Base-by-base conservation (phyloP, 1,140 invertebrate genomes). In the Berghia stephanieae region DNA sequence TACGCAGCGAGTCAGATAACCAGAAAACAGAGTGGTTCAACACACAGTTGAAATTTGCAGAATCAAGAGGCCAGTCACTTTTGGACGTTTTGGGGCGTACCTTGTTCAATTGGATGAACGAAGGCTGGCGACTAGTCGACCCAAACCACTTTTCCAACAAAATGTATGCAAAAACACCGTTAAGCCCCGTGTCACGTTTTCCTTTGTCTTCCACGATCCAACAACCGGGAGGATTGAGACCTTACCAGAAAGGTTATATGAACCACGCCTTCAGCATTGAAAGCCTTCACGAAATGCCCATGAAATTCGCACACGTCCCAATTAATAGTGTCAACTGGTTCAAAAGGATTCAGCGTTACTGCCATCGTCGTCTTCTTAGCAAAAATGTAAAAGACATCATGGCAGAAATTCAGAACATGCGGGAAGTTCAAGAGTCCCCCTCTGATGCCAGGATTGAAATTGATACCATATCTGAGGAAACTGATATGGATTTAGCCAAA, bases 71-170 rank as follows among this genome's bases (percentile, higher is more conserved):
- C 31, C 81, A 82, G 31, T 81, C 82, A 16, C 70, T 86, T 5
- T 82, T 84, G 46, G 86, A 87, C 27, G 84, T 84, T n/a, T 80
- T 86, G 27, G 83, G 80, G 10, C 79, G 85, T 46, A 84, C 85
- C 10, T 68, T 87, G 21, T 84, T 86, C 74, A 86, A 85, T 75
- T 86, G 85, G 80, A 76, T 86, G 31, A 85, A 84, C 75, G 82
- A 86, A 55, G 85, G 85, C 70, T 85, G 83, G 72, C 83, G 84
- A 52, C 82, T 83, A 44, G 82, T 86, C 43, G 85, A 87, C 67
- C 85, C 85, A 6, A 81, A 82, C 77, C 82, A 83, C 31, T 79
- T 83, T 27, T 78, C 84, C 38, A 85, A 84, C 49, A 68, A 82
- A 16, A 78, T 84, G 43, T 80, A 81, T 57, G 82, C 82, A n/a